Evolutionary conservation across 2,797 vertebrate species (phyloP).

Genomic region (Phalloptychus januarius): DNA sequence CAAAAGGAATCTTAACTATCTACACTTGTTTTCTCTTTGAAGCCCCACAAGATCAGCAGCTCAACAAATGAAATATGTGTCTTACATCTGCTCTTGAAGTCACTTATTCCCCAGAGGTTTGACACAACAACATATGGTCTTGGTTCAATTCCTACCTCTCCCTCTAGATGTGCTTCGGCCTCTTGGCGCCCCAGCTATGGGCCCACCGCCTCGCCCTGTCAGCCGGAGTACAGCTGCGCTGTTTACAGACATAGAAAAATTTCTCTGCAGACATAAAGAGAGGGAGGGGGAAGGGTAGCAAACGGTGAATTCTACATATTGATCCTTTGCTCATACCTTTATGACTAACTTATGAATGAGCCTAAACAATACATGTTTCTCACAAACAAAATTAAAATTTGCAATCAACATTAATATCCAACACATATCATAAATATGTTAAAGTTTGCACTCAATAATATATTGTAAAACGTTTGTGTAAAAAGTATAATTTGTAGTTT

Average conservation of each 20-base stretch:
- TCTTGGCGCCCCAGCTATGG: conserved; percentile 92
- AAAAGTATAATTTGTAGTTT: not conserved
- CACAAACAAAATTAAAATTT: not conserved
- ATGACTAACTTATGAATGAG: not conserved
- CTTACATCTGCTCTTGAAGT: not conserved
- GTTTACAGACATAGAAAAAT: conserved; percentile 99
- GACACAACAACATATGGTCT: not conserved
- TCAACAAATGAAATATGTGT: not conserved
- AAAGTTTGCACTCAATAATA: not conserved
- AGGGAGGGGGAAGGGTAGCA: conserved; percentile 7
- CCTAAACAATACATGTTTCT: not conserved
- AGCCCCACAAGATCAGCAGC: conserved; percentile 11
- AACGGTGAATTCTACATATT: conserved; percentile 3
- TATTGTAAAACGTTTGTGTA: not conserved
- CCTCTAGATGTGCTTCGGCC: conserved; percentile 99
- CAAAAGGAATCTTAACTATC: conserved; percentile 35
- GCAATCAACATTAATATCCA: not conserved
- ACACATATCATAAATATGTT: not conserved
- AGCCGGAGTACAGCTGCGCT: conserved; percentile 95
- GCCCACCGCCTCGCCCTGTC: conserved; percentile 91
- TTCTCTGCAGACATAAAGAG: conserved; percentile 87
- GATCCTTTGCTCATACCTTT: conserved; percentile 8
- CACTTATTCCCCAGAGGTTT: conserved; percentile 5
- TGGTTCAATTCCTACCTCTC: conserved; percentile 85
- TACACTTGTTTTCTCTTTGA: conserved; percentile 33